Evolutionary conservation across 2,113 vertebrate genomes (phyloP).

Genomic region (Dunckerocampus dactyliophorus): DNA sequence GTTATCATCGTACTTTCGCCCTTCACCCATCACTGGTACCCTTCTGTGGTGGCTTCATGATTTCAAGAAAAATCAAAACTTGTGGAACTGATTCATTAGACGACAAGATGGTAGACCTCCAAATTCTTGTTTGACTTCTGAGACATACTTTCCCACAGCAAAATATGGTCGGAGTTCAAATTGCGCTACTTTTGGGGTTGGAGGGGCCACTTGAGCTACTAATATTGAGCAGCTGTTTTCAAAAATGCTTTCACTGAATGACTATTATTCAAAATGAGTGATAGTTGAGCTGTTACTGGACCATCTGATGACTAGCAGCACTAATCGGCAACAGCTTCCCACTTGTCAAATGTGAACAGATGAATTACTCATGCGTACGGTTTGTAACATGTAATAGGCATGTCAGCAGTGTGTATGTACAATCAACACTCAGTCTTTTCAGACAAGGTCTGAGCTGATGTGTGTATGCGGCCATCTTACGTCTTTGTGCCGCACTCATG

Average conservation of each 20-base stretch:
- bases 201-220: too few species aligned
- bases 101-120: too few species aligned
- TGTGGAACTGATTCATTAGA: too few species aligned
- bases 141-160: too few species aligned
- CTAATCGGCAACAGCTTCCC: neutral
- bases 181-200: too few species aligned
- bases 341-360: neutral
- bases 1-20: neutral
- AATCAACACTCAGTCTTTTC: neutral
- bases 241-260: neutral
- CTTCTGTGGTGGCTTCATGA: too few species aligned
- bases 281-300: neutral
- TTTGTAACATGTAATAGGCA: neutral
- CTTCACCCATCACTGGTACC: too few species aligned
- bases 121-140: too few species aligned
- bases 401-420: neutral
- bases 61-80: too few species aligned
- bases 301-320: neutral
- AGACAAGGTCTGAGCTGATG: neutral
- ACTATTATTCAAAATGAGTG: too few species aligned
- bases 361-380: neutral
- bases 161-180: too few species aligned
- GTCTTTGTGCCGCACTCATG: slow-evolving; percentile 6
- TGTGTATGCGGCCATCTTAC: neutral
- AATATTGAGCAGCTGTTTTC: neutral